These are phyloP conservation scores for Chaunax sp. DNA, from an alignment of 2,797 vertebrate genomes.

Conservation along the genomic window DNA sequence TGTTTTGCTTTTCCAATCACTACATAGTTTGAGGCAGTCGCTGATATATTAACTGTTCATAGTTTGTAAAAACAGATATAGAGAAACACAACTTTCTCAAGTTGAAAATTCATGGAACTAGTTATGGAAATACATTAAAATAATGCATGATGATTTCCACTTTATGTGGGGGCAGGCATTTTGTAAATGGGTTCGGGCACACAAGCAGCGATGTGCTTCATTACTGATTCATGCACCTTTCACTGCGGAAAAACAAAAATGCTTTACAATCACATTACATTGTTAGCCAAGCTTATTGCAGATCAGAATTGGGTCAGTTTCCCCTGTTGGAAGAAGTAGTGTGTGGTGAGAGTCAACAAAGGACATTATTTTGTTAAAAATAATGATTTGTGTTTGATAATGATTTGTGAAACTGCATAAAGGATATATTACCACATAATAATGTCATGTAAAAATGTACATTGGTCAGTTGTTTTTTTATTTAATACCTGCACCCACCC, in stretches of 20 bases:
- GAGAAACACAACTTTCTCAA: conserved; percentile 2
- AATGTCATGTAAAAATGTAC: too few relatives aligned
- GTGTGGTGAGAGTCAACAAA: conserved; percentile 14
- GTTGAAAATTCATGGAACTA: conserved; percentile 29
- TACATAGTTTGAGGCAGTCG: not conserved
- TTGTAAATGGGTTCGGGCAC: conserved; percentile 41
- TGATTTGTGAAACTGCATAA: too few relatives aligned
- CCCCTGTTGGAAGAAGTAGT: conserved; percentile 4
- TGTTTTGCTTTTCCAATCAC: conserved; percentile 1
- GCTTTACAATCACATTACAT: conserved; percentile 40
- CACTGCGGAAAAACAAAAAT: conserved; percentile 13
- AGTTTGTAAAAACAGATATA: too few relatives aligned
- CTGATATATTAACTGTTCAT: too few relatives aligned
- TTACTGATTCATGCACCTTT: conserved; percentile 55
- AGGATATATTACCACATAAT: too few relatives aligned
- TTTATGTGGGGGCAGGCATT: conserved; percentile 40
- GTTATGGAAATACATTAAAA: conserved; percentile 19
- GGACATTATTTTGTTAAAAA: too few relatives aligned
- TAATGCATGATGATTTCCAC: conserved; percentile 28
- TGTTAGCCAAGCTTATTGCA: conserved; percentile 28
- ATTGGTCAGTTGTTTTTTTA: too few relatives aligned
- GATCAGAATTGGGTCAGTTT: conserved; percentile 22
- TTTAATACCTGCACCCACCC: too few relatives aligned
- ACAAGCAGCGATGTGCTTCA: conserved; percentile 30
- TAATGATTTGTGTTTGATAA: too few relatives aligned